These are phyloP conservation scores for Coregonus ussuriensis DNA, from an alignment of 2,797 vertebrate genomes.

Conservation along the genomic window DNA sequence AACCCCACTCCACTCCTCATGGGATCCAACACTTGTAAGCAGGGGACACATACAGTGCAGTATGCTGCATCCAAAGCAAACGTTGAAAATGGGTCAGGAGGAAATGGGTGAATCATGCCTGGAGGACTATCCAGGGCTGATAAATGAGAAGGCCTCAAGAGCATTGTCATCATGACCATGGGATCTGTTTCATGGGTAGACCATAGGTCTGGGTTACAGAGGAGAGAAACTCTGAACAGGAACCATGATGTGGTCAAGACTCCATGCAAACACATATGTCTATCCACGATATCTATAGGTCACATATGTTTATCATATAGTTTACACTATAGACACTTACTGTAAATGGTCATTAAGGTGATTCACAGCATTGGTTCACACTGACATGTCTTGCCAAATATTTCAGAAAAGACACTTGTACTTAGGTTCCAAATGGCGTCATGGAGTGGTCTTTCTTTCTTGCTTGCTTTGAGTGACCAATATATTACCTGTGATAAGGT, in stretches of 20 bases:
- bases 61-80: conserved; percentile 51
- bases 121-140: conserved; percentile 38
- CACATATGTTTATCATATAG: background rate
- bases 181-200: conserved; percentile 16
- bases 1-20: conserved; percentile 23
- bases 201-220: background rate
- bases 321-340: background rate
- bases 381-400: background rate
- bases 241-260: conserved; percentile 18
- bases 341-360: background rate
- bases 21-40: conserved; percentile 8
- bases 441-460: too few species aligned
- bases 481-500: conserved; percentile 27
- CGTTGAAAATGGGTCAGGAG: conserved; percentile 58
- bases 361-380: background rate
- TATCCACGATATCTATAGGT: background rate
- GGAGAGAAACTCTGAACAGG: background rate
- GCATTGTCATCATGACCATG: conserved; percentile 24
- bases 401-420: background rate
- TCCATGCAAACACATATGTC: background rate
- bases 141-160: conserved; percentile 25
- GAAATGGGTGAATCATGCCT: conserved; percentile 38
- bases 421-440: background rate
- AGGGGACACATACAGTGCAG: conserved; percentile 28
- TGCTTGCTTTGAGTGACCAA: conserved; percentile 24